Evolutionary conservation across 2,888 invertebrate genomes (phyloP), one percentile per base, ranked within the genome.

Genomic region (Lochmaea capreae): DNA sequence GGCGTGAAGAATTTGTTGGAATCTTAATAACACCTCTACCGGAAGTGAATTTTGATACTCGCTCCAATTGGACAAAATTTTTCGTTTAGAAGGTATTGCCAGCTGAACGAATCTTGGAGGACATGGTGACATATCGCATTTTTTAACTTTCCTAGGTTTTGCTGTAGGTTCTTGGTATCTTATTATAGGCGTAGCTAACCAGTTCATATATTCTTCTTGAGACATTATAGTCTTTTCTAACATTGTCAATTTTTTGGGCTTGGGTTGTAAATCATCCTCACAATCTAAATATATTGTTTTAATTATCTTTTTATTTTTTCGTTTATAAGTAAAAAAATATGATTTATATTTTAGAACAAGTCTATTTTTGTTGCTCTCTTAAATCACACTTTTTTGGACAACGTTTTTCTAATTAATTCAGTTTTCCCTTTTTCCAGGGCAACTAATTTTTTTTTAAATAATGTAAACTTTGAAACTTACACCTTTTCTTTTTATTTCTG

Each of bases 41-140:
- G 84, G 81, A 54, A 86, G 71, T 12, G 79, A 42, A 6, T 77
- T 33, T 39, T 80, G 76, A 73, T 80, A 84, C 6, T 81, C 79
- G 72, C 81, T 82, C 85, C 85, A 86, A 49, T 81, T 84, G 8
- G 76, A 74, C 26, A 80, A 83, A 18, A 86, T 83, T 22, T 76
- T 80, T 26, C 81, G 69, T 75, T 84, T 85, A 8, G 77, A 81
- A 0, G 86, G 86, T 14, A 82, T 73, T 0, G 86, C 80, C 54
- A 86, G 77, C 72, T 85, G 81, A 2, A 83, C 78, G n/a, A 84
- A 77, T 33, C 85, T 71, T 3, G 85, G 84, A 4, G 85, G 82
- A 73, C 85, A 84, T 5, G 81, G 82, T 73, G 82, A 81, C 54
- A 83, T 68, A 61, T 78, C 76, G 72, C 81, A 81, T 63, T 65